These are phyloP conservation scores for Leucophenga varia DNA, from an alignment of 1,140 invertebrate genomes.

Conservation along the genomic window DNA sequence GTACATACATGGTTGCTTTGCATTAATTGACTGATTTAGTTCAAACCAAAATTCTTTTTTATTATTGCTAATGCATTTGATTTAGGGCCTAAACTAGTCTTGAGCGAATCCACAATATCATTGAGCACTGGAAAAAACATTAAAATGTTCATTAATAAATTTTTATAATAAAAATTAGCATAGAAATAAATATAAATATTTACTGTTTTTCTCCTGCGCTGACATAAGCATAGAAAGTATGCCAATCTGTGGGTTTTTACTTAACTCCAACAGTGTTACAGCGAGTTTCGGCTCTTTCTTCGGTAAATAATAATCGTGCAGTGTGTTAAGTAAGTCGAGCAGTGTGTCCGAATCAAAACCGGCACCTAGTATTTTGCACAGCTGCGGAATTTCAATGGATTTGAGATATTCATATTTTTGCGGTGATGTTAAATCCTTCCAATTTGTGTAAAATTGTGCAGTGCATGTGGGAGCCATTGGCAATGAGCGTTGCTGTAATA, in stretches of 20 bases:
- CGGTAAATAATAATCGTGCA: conserved; percentile 40
- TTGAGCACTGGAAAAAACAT: conserved; percentile 23
- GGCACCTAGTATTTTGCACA: conserved; percentile 47
- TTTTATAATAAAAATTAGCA: neutral
- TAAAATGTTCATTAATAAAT: neutral
- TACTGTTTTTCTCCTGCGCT: conserved; percentile 37
- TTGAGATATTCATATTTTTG: conserved; percentile 47
- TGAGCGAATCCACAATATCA: conserved; percentile 23
- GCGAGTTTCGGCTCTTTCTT: conserved; percentile 38
- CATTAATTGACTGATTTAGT: conserved; percentile 3
- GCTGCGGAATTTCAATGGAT: conserved; percentile 31
- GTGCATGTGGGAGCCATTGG: conserved; percentile 34
- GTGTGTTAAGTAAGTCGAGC: conserved; percentile 29
- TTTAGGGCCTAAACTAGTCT: too few species aligned
- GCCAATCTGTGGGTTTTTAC: conserved; percentile 38
- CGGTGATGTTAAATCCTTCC: conserved; percentile 40
- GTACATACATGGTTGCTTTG: too few species aligned
- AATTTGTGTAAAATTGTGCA: conserved; percentile 49
- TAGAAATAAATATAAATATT: neutral
- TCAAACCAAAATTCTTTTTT: conserved; percentile 14
- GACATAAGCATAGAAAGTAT: conserved; percentile 48
- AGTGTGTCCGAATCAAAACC: conserved; percentile 47
- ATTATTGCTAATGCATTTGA: neutral
- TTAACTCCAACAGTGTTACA: conserved; percentile 33
- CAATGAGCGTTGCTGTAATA: conserved; percentile 23